These are phyloP conservation scores for Diploscapter pachys DNA, from an alignment of 1,140 invertebrate species.

Conservation along the genomic window DNA sequence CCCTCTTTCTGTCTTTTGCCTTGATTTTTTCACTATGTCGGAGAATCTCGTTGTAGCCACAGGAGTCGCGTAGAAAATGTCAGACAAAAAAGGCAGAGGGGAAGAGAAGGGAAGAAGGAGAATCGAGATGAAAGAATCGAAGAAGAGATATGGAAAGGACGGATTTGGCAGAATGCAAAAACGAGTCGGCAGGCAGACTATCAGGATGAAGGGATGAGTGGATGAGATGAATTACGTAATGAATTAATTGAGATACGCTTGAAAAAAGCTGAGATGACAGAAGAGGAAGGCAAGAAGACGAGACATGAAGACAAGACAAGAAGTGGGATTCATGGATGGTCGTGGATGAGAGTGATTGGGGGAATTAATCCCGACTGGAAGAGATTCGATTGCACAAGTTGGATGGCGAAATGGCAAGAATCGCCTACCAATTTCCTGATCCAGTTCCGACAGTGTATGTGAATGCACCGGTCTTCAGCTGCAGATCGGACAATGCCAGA, in stretches of 20 bases:
- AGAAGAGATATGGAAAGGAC: too few relatives aligned
- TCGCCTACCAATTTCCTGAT: constrained; percentile 41
- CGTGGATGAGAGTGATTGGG: not conserved
- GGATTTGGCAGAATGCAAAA: too few relatives aligned
- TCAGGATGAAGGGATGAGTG: not conserved
- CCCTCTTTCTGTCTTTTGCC: too few relatives aligned
- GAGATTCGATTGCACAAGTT: not conserved
- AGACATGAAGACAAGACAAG: not conserved
- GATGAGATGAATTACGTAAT: not conserved
- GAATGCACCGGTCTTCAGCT: constrained; percentile 41
- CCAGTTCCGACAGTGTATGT: constrained; percentile 49
- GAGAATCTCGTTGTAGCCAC: too few relatives aligned
- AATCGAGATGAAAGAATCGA: too few relatives aligned
- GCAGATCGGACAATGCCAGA: constrained; percentile 47
- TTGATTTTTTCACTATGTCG: too few relatives aligned
- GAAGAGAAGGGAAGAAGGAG: too few relatives aligned
- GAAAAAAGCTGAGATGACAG: too few relatives aligned
- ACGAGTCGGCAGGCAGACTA: too few relatives aligned
- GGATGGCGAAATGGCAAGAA: constrained; percentile 11
- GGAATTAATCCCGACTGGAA: constrained; percentile 3
- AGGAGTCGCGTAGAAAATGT: too few relatives aligned
- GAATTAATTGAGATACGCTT: too few relatives aligned
- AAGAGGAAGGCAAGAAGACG: not conserved
- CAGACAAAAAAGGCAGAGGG: too few relatives aligned
- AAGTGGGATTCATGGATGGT: not conserved